phyloP scores from a whole-genome alignment of 2,888 invertebrate species.

The Campoplex nolae region DNA sequence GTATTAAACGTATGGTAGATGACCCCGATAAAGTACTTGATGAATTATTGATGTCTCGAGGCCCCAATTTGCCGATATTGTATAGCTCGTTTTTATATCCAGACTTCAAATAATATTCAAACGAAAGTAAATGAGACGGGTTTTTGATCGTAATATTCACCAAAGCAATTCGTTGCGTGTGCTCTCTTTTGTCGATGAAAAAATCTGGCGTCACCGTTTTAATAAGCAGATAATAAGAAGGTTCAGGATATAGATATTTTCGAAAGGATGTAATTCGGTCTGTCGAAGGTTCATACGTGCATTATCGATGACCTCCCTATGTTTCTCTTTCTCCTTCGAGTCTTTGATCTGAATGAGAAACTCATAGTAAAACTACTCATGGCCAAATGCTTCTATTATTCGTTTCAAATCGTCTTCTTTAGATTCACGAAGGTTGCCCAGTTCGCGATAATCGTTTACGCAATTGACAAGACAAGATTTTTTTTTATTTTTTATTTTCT shows the following conservation, averaged over 20 bases:
- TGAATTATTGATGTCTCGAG: slow-evolving; percentile 13
- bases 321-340: not conserved
- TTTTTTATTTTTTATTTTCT: not conserved
- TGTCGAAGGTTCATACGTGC: not conserved
- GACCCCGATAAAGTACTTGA: not conserved
- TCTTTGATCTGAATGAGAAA: slow-evolving; percentile 2
- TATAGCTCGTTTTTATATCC: not conserved
- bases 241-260: slow-evolving; percentile 7
- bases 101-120: not conserved
- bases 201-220: not conserved
- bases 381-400: slow-evolving; percentile 47
- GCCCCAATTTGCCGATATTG: not conserved
- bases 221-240: slow-evolving; percentile 14
- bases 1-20: not conserved
- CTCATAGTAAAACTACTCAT: slow-evolving; percentile 25
- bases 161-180: slow-evolving; percentile 9
- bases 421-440: slow-evolving; percentile 42
- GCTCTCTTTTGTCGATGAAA: not conserved
- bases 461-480: slow-evolving; percentile 43
- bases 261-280: slow-evolving; percentile 24
- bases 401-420: slow-evolving; percentile 12
- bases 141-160: not conserved
- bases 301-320: no score
- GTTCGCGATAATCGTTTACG: slow-evolving; percentile 44
- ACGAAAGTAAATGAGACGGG: slow-evolving; percentile 5